These are phyloP conservation scores for Spatula versicolor DNA, from an alignment of 2,797 vertebrate species.

Conservation along the genomic window DNA sequence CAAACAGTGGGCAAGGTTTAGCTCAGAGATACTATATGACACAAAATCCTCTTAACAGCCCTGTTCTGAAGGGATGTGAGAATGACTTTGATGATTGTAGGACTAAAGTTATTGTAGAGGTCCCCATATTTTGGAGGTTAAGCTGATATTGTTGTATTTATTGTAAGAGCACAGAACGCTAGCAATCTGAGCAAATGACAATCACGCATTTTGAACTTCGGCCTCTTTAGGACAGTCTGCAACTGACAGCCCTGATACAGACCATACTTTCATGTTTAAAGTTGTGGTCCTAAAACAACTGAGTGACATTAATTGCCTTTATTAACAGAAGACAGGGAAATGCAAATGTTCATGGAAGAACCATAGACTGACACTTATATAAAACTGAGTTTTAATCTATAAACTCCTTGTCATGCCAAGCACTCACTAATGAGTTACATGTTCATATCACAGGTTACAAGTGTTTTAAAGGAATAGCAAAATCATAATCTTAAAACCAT, in stretches of 20 bases:
- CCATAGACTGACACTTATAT: background rate
- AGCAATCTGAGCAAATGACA: background rate
- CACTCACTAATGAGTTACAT: background rate
- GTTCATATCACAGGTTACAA: background rate
- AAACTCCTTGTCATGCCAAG: background rate
- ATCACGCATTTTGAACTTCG: background rate
- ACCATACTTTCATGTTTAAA: background rate
- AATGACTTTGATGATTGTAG: background rate
- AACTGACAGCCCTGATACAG: background rate
- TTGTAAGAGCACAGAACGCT: background rate
- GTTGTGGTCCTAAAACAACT: background rate
- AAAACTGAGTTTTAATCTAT: background rate
- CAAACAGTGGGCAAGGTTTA: background rate
- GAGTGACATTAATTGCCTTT: slow-evolving; percentile 49
- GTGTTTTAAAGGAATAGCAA: background rate
- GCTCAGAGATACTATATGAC: background rate
- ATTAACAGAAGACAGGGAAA: slow-evolving; percentile 45
- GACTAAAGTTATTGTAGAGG: background rate
- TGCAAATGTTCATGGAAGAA: slow-evolving; percentile 10
- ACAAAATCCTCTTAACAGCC: background rate
- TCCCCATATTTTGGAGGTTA: background rate
- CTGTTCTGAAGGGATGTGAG: background rate
- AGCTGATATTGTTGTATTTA: slow-evolving; percentile 7
- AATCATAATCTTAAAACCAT: background rate
- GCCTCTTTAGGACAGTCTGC: background rate